Evolutionary conservation across 2,888 invertebrate species (phyloP), one percentile per base, ranked within the genome.

Genomic region (Linnaemya vulpina): DNA sequence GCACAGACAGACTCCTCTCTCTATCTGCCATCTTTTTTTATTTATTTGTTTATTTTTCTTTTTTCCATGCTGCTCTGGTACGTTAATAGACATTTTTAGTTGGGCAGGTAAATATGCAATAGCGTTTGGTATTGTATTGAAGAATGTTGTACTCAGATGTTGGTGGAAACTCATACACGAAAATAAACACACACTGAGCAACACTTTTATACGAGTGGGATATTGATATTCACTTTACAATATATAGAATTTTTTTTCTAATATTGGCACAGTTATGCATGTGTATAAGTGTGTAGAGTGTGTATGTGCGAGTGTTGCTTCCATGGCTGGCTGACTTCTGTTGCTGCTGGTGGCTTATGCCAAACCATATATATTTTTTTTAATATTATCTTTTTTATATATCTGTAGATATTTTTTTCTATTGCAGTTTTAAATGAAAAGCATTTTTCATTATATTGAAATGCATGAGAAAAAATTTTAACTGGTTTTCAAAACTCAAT

Each of bases 401-500:
- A 40, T 51, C 13, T 65, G 1, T 17, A 0, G 8, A 30, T 4
- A 13, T n/a, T 60, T 10, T 15, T 63, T 35, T 46, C 53, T 53
- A 46, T 63, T 35, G 13, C 20, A 55, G 8, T 10, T 79, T 78
- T 79, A 51, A 82, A 83, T 77, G 67, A 68, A 77, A 75, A 71
- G 58, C 53, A 49, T 67, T 60, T 75, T 75, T 79, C 65, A 70
- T 79, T 43, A 75, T 58, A 79, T 84, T 75, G 79, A 70, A 83
- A 60, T 55, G 60, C 63, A 53, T 40, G 20, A 22, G 25, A 38
- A 38, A 60, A 35, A 60, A 17, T 17, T 2, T 2, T 8, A 35
- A 51, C 20, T 7, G 43, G 40, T 63, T 35, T 35, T 8, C 40
- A 63, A 43, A 43, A 22, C 43, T 43, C 20, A 43, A 22, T 43